Evolutionary conservation across 2,797 vertebrate species (phyloP), one percentile per base, ranked within the genome.

Genomic region (Holocentrus rufus): DNA sequence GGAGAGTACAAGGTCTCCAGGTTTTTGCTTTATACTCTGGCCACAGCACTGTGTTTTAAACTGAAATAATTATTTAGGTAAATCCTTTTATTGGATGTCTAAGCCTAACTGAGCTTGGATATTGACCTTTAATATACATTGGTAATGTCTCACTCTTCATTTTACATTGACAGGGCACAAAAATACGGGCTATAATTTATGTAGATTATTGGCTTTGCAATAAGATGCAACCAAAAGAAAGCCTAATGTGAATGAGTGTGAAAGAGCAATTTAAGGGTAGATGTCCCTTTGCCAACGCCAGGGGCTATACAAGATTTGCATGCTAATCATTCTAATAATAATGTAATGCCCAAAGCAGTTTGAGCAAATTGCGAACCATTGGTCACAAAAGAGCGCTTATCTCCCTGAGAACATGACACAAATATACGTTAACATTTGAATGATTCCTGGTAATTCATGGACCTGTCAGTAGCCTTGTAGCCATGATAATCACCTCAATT

Each of bases 261-360:
- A 94, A 94, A 93, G 91, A 94, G 92, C 92, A 93, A 93, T 93
- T 94, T 93, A 90, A 92, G 93, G 89, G 88, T 90, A 90, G 89
- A 90, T 91, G 87, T 93, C 88, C 87, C 88, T 85, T 90, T 90
- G 89, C 90, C 92, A 93, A 83, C 80, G 91, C 94, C 91, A 88
- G 82, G 67, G 90, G 93, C 92, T 84, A 92, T 88, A 92, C 91
- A 91, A 91, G 91, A 94, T 95, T 94, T 93, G 92, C 93, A 95
- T 95, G 93, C 92, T 94, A 94, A 95, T 95, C 91, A 92, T 92
- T 93, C 91, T 92, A 93, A 94, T 94, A 93, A 93, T 94, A 94
- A 94, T 93, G 93, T 92, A 90, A 92, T 89, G 92, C 92, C 93
- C 87, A 86, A 25, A 93, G 94, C 92, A 89, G 83, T 90, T 86